phyloP scores from a whole-genome alignment of 2,113 vertebrate species.

The Mobula birostris region DNA sequence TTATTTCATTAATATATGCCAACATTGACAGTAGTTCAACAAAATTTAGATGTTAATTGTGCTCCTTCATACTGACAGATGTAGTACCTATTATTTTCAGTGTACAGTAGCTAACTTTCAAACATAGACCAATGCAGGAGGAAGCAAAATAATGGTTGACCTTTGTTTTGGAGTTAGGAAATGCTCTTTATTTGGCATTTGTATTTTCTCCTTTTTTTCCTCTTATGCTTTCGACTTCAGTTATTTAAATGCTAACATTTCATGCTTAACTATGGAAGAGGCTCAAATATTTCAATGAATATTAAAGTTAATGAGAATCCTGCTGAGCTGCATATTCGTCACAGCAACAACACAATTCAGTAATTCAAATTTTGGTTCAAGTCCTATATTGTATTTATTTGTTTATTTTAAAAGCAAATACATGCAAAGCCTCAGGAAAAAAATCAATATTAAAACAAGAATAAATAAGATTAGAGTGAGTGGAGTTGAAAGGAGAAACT shows the following conservation, averaged over 20 bases:
- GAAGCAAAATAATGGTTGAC: background rate
- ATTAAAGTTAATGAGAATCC: slow-evolving; percentile 25
- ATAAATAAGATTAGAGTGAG: slow-evolving; percentile 18
- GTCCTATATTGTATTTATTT: background rate
- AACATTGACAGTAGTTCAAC: background rate
- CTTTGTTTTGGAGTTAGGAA: background rate
- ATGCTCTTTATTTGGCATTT: background rate
- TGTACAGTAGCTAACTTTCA: background rate
- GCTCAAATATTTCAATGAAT: background rate
- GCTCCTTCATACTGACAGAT: background rate
- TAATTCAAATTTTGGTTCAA: slow-evolving; percentile 11
- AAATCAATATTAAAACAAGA: slow-evolving; percentile 2
- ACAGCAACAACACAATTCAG: background rate
- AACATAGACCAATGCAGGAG: background rate
- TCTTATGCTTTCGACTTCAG: background rate
- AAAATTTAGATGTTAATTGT: background rate
- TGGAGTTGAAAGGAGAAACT: slow-evolving; percentile 9
- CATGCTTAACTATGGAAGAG: background rate
- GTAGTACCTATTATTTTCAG: background rate
- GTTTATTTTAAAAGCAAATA: background rate
- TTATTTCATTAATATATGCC: background rate
- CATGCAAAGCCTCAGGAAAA: background rate
- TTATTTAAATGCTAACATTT: background rate
- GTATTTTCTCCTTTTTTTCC: background rate
- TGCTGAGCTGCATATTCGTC: background rate